These are phyloP conservation scores for Mythimna lalbum DNA, from an alignment of 2,888 invertebrate species.

Conservation along the genomic window DNA sequence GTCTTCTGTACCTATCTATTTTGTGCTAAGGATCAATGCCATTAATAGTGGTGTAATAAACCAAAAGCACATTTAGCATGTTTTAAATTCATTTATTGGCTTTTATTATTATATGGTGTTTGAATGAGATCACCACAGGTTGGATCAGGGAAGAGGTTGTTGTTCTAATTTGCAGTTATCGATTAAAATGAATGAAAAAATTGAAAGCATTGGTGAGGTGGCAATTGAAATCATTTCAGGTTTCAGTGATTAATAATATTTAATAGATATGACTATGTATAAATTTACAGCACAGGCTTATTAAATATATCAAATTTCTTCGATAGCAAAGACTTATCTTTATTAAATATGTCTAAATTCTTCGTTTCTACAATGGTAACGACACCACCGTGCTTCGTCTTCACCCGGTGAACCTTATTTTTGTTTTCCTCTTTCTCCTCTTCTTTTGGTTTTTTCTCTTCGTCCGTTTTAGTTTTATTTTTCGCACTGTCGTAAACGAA, in stretches of 20 bases:
- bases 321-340: too few species aligned
- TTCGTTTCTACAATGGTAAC: conserved; percentile 57
- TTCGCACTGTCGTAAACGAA: conserved; percentile 56
- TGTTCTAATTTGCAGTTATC: neutral
- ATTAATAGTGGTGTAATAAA: neutral
- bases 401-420: conserved; percentile 45
- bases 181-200: neutral
- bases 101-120: neutral
- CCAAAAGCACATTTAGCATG: neutral
- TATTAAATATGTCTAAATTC: conserved; percentile 43
- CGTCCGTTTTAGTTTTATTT: conserved; percentile 43
- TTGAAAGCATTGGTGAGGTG: neutral
- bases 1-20: too few species aligned
- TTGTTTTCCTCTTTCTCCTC: conserved; percentile 14
- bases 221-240: conserved; percentile 16
- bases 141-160: neutral
- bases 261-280: neutral
- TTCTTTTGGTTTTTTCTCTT: neutral
- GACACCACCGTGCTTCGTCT: conserved; percentile 47
- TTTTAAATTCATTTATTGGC: neutral
- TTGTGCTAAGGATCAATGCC: neutral
- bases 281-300: neutral
- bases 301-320: too few species aligned
- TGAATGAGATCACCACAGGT: neutral
- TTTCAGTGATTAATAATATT: neutral